phyloP scores from a whole-genome alignment of 92 coral and sea anemone species.

The Galaxea fascicularis region DNA sequence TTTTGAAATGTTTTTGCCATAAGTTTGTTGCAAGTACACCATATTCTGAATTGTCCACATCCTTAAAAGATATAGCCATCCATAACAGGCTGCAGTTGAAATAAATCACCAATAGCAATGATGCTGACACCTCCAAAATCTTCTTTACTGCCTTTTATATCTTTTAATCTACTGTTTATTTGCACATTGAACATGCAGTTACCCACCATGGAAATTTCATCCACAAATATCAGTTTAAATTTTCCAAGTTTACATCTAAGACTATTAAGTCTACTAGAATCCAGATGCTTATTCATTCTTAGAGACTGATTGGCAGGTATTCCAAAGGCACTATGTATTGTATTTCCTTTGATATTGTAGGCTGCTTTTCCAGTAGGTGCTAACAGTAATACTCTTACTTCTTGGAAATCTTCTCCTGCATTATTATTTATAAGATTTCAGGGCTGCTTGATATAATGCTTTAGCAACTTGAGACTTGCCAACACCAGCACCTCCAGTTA shows the following conservation, averaged over 20 bases:
- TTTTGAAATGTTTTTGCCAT: constrained; percentile 53
- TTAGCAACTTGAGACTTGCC: not conserved
- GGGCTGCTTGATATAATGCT: constrained; percentile 32
- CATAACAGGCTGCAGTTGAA: constrained; percentile 31
- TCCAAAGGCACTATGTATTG: constrained; percentile 31
- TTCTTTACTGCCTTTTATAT: constrained; percentile 27
- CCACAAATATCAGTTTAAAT: constrained; percentile 42
- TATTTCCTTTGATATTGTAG: constrained; percentile 52
- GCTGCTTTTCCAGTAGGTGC: too few relatives aligned
- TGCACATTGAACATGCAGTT: constrained; percentile 51
- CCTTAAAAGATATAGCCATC: too few relatives aligned
- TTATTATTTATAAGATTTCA: not conserved
- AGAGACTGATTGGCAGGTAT: constrained; percentile 38
- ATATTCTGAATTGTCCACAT: constrained; percentile 54
- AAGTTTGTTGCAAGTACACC: constrained; percentile 51
- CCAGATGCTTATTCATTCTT: constrained; percentile 16
- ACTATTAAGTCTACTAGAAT: constrained; percentile 35
- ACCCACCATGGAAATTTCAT: constrained; percentile 66
- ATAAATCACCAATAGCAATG: constrained; percentile 33
- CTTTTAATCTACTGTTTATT: constrained; percentile 48
- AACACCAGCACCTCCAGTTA: constrained; percentile 30
- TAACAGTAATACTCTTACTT: too few relatives aligned
- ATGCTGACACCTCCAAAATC: too few relatives aligned
- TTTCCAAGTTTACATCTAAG: constrained; percentile 42
- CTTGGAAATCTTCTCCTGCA: too few relatives aligned